Evolutionary conservation across 2,113 vertebrate species (phyloP).

Genomic region (Nothoprocta pentlandii): DNA sequence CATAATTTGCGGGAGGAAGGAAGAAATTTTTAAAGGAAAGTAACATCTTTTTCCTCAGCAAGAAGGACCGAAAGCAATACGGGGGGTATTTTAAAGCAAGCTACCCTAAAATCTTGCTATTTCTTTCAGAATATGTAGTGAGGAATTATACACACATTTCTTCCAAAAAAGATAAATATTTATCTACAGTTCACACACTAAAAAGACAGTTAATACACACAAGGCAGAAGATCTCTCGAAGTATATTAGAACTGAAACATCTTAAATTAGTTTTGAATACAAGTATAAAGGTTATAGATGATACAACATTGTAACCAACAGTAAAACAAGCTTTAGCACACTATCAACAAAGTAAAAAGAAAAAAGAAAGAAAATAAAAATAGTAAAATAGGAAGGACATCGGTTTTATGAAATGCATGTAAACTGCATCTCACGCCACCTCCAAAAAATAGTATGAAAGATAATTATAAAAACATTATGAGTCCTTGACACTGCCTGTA

Average conservation of each 20-base stretch:
- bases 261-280: background rate
- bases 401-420: background rate
- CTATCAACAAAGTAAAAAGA: background rate
- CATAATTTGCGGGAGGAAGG: conserved; percentile 34
- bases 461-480: conserved; percentile 14
- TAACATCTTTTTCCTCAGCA: conserved; percentile 24
- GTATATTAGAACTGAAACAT: background rate
- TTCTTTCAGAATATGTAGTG: background rate
- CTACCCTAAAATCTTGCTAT: background rate
- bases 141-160: background rate
- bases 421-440: background rate
- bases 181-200: background rate
- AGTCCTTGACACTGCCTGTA: background rate
- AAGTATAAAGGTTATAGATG: background rate
- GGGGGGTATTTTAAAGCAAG: background rate
- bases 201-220: background rate
- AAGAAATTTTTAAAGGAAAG: conserved; percentile 42
- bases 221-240: background rate
- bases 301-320: conserved; percentile 21
- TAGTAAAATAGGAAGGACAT: background rate
- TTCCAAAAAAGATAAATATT: background rate
- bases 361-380: too few relatives aligned
- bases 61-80: conserved; percentile 4
- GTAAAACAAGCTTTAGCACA: conserved; percentile 3
- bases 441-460: background rate